These are phyloP conservation scores for Tokudaia tokunoshimensis DNA, from an alignment of 2,797 vertebrate species.

Conservation along the genomic window DNA sequence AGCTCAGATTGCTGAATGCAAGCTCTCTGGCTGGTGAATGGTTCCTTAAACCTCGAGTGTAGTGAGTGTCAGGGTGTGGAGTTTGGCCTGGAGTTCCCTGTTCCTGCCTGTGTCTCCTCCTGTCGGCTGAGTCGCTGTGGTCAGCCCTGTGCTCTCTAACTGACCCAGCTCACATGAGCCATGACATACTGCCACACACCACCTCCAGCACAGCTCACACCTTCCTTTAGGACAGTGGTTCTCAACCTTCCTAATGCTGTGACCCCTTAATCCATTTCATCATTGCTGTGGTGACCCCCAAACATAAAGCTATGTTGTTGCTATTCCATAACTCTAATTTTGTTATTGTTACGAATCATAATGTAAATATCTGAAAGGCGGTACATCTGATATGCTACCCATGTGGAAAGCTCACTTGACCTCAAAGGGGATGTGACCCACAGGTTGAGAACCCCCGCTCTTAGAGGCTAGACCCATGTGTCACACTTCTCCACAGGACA, in stretches of 20 bases:
- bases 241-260: neutral
- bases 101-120: neutral
- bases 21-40: neutral
- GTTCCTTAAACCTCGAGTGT: neutral
- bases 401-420: neutral
- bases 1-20: neutral
- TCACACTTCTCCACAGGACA: neutral
- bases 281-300: no score
- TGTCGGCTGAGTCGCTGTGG: neutral
- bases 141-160: neutral
- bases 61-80: neutral
- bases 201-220: neutral
- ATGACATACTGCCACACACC: no score
- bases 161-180: neutral
- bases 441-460: neutral
- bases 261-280: neutral
- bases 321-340: neutral
- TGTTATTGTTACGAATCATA: neutral
- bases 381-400: neutral
- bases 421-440: neutral
- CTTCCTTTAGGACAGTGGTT: neutral
- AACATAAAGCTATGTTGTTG: neutral
- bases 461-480: neutral
- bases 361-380: neutral
- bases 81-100: neutral